Conservation (phyloP, 2,113 vertebrate species). For the Eidolon helvum region DNA sequence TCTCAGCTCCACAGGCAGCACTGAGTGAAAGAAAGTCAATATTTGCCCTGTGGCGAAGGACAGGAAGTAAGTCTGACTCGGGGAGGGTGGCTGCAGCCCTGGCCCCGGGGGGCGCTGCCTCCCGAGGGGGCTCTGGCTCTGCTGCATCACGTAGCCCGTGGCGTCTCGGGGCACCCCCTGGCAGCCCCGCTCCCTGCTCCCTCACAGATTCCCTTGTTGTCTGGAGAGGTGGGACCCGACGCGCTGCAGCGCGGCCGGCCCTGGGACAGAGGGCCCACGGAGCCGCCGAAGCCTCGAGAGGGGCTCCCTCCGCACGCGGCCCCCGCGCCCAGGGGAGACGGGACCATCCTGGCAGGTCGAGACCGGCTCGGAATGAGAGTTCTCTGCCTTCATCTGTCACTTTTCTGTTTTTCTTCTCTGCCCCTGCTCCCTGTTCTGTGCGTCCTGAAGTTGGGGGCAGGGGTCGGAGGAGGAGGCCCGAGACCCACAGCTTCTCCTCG, state of each 20-base stretch:
- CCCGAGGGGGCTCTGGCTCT: not conserved
- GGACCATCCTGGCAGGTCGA: not conserved
- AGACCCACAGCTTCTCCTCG: not conserved
- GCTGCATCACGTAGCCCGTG: not conserved
- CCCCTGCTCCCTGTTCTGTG: not conserved
- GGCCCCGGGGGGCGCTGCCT: not conserved
- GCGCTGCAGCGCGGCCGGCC: not conserved
- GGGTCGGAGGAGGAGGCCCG: fast-evolving
- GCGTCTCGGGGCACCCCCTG: not conserved
- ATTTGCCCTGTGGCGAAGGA: constrained; percentile 40
- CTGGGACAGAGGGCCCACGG: constrained; percentile 19
- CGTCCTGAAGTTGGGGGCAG: not conserved
- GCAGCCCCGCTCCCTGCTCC: not conserved
- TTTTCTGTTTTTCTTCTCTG: not conserved
- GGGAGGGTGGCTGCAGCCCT: not conserved
- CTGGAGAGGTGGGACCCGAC: not conserved
- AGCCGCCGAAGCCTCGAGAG: not conserved
- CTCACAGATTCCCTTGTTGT: not conserved
- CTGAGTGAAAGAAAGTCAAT: constrained; percentile 46
- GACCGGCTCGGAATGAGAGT: not conserved
- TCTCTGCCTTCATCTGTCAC: not conserved
- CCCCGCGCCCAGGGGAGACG: not conserved
- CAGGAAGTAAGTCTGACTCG: not conserved
- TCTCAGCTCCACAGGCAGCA: not conserved
- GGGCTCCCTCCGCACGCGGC: not conserved